Conservation (phyloP, 2,888 invertebrate species). For the Caenorhabditis drosophilae region DNA sequence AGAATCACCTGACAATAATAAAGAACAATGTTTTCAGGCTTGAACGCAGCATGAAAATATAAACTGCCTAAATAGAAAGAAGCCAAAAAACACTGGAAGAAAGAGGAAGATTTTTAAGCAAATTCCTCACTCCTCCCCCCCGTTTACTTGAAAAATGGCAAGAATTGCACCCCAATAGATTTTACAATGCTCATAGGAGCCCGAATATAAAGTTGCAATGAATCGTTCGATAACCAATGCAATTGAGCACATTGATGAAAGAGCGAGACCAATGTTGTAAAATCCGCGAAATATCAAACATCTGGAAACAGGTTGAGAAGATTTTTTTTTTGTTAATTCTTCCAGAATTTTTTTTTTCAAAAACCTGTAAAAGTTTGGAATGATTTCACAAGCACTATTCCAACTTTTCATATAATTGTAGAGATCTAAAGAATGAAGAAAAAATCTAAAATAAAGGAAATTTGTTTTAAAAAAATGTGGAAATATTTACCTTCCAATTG, state of each 20-base stretch:
- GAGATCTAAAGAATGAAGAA: conserved; percentile 11
- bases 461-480: not conserved
- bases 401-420: conserved; percentile 1
- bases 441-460: conserved; percentile 1
- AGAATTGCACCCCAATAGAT: conserved; percentile 1
- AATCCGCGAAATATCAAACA: conserved; percentile 10
- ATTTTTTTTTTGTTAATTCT: no score
- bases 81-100: no score
- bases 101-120: no score
- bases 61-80: conserved; percentile 6
- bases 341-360: not conserved
- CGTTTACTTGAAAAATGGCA: conserved; percentile 3
- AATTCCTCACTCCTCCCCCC: no score
- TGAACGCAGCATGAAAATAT: conserved; percentile 13
- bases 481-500: conserved; percentile 7
- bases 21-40: conserved; percentile 4
- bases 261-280: conserved; percentile 17
- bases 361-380: no score
- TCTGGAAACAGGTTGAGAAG: conserved; percentile 2
- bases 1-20: conserved; percentile 16
- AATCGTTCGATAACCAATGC: conserved; percentile 13
- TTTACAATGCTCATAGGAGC: conserved; percentile 12
- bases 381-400: conserved; percentile 6
- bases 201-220: not conserved
- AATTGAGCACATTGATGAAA: conserved; percentile 20